Conservation (phyloP, 2,797 vertebrate genomes). For the Micrastur ruficollis region DNA sequence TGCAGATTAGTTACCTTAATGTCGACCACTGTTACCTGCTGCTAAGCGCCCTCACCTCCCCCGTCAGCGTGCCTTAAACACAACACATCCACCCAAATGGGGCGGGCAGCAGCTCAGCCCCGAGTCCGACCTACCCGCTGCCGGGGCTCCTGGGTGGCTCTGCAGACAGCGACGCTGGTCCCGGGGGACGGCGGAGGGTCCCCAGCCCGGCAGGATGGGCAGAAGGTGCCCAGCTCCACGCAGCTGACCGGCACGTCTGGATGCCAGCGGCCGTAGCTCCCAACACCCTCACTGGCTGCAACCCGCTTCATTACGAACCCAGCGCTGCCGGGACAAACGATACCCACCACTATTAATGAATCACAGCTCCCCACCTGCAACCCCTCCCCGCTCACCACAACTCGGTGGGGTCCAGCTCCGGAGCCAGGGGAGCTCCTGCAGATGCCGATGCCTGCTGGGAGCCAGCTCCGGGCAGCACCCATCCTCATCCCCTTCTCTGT, state of each 20-base stretch:
- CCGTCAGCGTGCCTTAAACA: accelerated
- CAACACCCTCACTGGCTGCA: background rate
- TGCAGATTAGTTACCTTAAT: accelerated
- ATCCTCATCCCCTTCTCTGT: background rate
- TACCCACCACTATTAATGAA: too few species aligned
- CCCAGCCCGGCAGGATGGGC: background rate
- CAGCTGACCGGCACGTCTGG: background rate
- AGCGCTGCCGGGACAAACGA: background rate
- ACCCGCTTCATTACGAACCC: accelerated
- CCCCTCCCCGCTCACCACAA: too few species aligned
- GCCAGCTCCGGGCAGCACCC: background rate
- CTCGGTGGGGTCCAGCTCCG: too few species aligned
- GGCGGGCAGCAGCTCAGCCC: accelerated
- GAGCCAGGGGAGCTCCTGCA: background rate
- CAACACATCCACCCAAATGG: accelerated
- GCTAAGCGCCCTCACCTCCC: too few species aligned
- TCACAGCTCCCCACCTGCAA: accelerated
- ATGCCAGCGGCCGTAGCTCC: background rate
- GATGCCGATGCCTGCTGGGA: background rate
- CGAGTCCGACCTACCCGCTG: accelerated
- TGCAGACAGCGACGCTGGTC: accelerated
- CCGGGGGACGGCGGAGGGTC: background rate
- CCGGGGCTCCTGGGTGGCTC: background rate
- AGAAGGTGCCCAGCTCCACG: accelerated
- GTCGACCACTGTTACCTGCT: accelerated